Evolutionary conservation across 1,140 invertebrate species (phyloP).

Genomic region (Calephelis virginiensis): DNA sequence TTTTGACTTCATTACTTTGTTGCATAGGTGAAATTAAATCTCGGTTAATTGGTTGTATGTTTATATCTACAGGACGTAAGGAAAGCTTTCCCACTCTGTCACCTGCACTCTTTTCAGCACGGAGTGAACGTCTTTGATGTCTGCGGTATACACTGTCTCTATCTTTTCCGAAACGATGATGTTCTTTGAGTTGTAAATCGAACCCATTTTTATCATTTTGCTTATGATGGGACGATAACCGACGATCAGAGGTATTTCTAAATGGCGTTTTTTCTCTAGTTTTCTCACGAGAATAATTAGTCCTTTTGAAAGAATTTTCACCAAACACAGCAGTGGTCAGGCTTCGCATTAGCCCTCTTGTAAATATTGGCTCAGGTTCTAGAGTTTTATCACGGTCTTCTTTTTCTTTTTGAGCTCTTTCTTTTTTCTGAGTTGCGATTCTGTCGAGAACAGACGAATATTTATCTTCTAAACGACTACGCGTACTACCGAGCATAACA

Average conservation of each 20-base stretch:
- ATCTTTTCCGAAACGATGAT: slow-evolving; percentile 63
- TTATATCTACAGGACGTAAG: slow-evolving; percentile 76
- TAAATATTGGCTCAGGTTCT: slow-evolving; percentile 79
- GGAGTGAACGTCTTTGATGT: slow-evolving; percentile 67
- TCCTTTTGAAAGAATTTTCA: slow-evolving; percentile 82
- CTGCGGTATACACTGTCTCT: slow-evolving; percentile 72
- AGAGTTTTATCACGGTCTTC: slow-evolving; percentile 83
- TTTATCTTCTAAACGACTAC: slow-evolving; percentile 86
- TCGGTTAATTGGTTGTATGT: slow-evolving; percentile 49
- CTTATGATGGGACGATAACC: slow-evolving; percentile 57
- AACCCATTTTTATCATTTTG: slow-evolving; percentile 59
- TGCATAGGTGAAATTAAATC: slow-evolving; percentile 65
- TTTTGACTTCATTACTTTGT: slow-evolving; percentile 47
- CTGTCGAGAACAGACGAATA: slow-evolving; percentile 85
- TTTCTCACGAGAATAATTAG: slow-evolving; percentile 60
- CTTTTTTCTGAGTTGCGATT: slow-evolving; percentile 80
- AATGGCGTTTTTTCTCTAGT: slow-evolving; percentile 81
- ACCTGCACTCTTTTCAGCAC: slow-evolving; percentile 77
- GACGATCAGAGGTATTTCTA: slow-evolving; percentile 61
- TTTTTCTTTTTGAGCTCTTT: slow-evolving; percentile 70
- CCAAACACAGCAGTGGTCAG: slow-evolving; percentile 82
- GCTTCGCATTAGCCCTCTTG: slow-evolving; percentile 78
- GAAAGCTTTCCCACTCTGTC: slow-evolving; percentile 69
- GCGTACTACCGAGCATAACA: slow-evolving; percentile 74
- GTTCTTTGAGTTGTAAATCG: slow-evolving; percentile 56